Base-by-base conservation (phyloP, 2,797 vertebrate genomes). In the Peromyscus attwateri region DNA sequence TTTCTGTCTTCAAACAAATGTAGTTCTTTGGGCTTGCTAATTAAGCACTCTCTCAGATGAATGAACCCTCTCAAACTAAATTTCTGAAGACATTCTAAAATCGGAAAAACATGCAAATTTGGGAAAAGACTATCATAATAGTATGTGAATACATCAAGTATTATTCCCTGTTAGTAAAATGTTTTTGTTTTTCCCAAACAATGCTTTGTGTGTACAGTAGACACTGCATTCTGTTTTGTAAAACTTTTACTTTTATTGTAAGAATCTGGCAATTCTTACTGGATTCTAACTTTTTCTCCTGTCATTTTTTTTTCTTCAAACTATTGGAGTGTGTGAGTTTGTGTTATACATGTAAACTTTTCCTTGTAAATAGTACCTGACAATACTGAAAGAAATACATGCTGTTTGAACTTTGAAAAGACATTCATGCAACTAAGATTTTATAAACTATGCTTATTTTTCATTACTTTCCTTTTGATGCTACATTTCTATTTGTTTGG, bases 81-180 rank as follows among this genome's bases (percentile, higher is more conserved):
- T 70, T n/a, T 70, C 46, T n/a, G 70, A 87, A 95, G 95, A 83
- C 52, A 37, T 23, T 43, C 25, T 96, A 79, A 92, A 88, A 87
- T 40, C 43, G 14, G 43, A 43, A 68, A 87, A 80, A 12, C 19
- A 52, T 80, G 3, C 2, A 79, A 4, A 34, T 91, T 37, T 3
- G 46, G 84, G 82, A 66, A 64, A 29, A 87, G 49, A 27, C 27
- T 34, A 4, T 49, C 13, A 27, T 90, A 77, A 52, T 83, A 75
- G 46, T 83, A 40, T 90, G 37, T 93, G 60, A 92, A 31, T 94
- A 2, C 4, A 91, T 92, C 49, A 37, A 90, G 13, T 23, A 12
- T 66, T 91, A 60, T 90, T 90, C 31, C 66, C 23, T 87, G 29
- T 81, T 34, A 91, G 13, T 87, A 62, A 89, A 94, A 95, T 57